Evolutionary conservation across 2,113 vertebrate species (phyloP).

Genomic region (Fregata magnificens): DNA sequence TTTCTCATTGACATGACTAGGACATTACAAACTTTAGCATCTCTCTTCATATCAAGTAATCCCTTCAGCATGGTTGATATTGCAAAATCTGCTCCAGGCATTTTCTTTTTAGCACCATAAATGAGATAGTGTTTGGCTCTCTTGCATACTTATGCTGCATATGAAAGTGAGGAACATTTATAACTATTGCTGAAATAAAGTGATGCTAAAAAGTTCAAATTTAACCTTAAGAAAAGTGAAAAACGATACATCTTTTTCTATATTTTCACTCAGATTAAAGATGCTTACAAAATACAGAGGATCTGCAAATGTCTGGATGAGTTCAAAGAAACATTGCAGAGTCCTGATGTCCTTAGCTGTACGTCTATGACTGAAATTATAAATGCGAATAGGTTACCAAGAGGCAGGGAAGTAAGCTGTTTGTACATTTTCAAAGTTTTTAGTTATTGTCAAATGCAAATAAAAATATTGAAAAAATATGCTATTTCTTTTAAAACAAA

Average conservation of each 20-base stretch:
- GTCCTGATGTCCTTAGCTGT: neutral
- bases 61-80: neutral
- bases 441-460: neutral
- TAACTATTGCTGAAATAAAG: neutral
- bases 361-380: neutral
- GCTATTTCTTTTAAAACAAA: neutral
- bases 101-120: slow-evolving; percentile 12
- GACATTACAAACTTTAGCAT: neutral
- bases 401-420: neutral
- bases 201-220: neutral
- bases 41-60: slow-evolving; percentile 37
- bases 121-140: neutral
- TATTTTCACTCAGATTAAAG: neutral
- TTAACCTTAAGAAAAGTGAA: slow-evolving; percentile 5
- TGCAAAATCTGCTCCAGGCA: slow-evolving; percentile 13
- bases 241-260: neutral
- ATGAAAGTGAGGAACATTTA: neutral
- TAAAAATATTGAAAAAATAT: neutral
- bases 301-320: neutral
- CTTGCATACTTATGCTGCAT: neutral
- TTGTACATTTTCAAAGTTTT: neutral
- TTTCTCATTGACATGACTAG: slow-evolving; percentile 7
- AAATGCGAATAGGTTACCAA: neutral
- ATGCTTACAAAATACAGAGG: neutral
- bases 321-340: neutral